Evolutionary conservation across 2,888 invertebrate genomes (phyloP), one percentile per base, ranked within the genome.

Genomic region (Lochmaea capreae): DNA sequence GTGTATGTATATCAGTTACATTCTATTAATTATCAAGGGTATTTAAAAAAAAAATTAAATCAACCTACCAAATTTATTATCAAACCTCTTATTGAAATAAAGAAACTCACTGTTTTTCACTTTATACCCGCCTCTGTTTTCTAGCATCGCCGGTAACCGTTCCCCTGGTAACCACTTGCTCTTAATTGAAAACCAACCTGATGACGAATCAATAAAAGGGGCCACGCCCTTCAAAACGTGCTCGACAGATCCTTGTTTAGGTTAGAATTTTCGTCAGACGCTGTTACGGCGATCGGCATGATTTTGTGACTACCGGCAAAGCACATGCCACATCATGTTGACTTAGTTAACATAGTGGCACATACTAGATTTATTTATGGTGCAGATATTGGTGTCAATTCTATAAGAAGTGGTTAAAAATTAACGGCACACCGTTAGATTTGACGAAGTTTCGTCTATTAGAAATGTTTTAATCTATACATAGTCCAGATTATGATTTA

Each of bases 181-280:
- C 87, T 87, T 87, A 87, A 87, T 87, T 87, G 87, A 87, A 87
- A 87, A 87, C 86, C 87, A 86, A 87, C 86, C 87, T 87, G 87
- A 87, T 87, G 87, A 87, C 87, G 87, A 87, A 87, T 87, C 87
- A 87, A 87, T 87, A 87, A 87, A 86, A 84, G 82, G 84, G 83
- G 70, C 79, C 79, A 79, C 80, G 79, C 81, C 80, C 81, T 78
- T 69, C 75, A 71, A 75, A 77, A 76, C 79, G 76, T 77, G 79
- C 76, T 79, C 75, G 76, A 73, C 76, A 77, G 78, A 76, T 74
- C 77, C 73, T 74, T 72, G 77, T 74, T 72, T 75, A 76, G 76
- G 76, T 76, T 76, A 76, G 74, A 63, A 73, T 76, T 72, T 63
- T 73, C 63, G 67, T 57, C 71, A 65, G 69, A 43, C 69, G 71